Evolutionary conservation across 2,888 invertebrate species (phyloP), one percentile per base, ranked within the genome.

Genomic region (Orthosia gracilis): DNA sequence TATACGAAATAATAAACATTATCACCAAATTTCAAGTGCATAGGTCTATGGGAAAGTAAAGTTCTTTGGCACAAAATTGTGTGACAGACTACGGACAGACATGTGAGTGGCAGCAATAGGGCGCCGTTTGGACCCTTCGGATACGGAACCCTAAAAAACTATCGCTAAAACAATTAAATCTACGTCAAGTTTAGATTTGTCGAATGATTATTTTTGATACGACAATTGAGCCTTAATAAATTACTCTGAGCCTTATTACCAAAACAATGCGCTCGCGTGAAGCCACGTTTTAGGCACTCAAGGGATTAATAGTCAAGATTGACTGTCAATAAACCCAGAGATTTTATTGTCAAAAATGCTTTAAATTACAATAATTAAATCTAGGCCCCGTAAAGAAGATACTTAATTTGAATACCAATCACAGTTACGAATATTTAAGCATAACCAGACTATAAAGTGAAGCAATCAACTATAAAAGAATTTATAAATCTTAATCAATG

Each of bases 401-500:
- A 52, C 15, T 31, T 23, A 7, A 52, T 52, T 63, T 40, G 13
- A 58, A 47, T n/a, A 54, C 9, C 50, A 57, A 62, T 69, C 9
- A 68, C 23, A 47, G 69, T 66, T 62, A 69, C 26, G 18, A 52
- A 80, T 57, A 57, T 79, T 79, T 21, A 61, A 47, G 55, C 21
- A 59, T 61, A 55, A 26, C 12, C 11, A 49, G 15, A 52, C 49
- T 26, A 12, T 54, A 79, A 58, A 63, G 59, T 57, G 12, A 76
- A 64, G 23, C 26, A 45, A 12, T 65, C 50, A 68, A 68, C 13
- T 45, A 57, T 21, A 23, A 21, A 64, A 64, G 64, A 57, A 76
- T 54, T 76, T 70, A 55, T 47, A 54, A 17, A 13, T 70, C 70
- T 76, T 63, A 59, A 67, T 12, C n/a, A 71, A 71, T 57, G 55